Base-by-base conservation (phyloP, 2,797 vertebrate genomes). In the Dallia pectoralis region DNA sequence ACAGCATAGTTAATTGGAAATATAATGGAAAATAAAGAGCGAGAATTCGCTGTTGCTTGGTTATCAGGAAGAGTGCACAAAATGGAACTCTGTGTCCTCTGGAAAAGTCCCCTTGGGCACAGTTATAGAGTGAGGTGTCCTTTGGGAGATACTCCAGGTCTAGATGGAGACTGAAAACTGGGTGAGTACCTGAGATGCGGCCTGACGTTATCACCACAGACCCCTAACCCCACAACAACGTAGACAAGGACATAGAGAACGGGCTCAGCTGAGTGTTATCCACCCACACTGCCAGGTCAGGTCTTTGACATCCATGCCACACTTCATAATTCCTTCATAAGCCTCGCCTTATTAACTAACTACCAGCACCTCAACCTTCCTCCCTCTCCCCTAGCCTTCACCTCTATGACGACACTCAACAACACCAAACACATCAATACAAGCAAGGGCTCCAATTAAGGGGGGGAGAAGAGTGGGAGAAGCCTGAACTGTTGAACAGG, bases 261-360 rank as follows among this genome's bases (percentile, higher is more conserved):
- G 19, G 51, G 51, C 51, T 6, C 19, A 7, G 33, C 33, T 36
- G 33, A 36, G 33, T 7, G 7, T 36, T 36, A 36, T 36, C 33
- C 33, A 62, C 8, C 49, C 36, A 59, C n/a, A 3, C 73, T 18
- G 71, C 47, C 74, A 74, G 77, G 86, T 72, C 83, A 79, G 33
- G 69, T 63, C 69, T 7, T 16, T 74, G 78, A 75, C 59, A 72
- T 62, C 1, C 67, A 78, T 79, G 78, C 75, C 77, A 72, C 69
- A 77, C 78, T 80, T 82, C 77, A 85, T 88, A 78, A 78, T 86
- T 81, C 75, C 70, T 79, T 77, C 79, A 74, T 81, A 84, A 88
- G 81, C 83, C 75, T 73, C 62, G 53, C 47, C 82, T 85, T 84
- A 87, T 88, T 81, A 82, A 75, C 79, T 79, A 36, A 7, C 33